Base-by-base conservation (phyloP, 2,888 invertebrate genomes). In the Crioceris asparagi region DNA sequence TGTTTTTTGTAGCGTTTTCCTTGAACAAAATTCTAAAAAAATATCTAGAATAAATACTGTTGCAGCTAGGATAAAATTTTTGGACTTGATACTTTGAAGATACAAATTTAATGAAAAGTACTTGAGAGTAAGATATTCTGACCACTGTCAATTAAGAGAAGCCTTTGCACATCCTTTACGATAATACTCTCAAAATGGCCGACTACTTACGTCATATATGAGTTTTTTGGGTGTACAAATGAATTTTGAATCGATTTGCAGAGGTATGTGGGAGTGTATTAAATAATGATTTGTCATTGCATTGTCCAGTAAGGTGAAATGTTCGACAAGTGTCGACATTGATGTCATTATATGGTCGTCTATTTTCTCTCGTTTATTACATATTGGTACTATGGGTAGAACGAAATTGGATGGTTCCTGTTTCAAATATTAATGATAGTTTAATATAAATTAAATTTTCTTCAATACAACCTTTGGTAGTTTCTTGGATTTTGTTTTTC, bases 211-310 rank as follows among this genome's bases (percentile, higher is more conserved):
- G n/a, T n/a, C n/a, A n/a, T n/a, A n/a, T n/a, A n/a, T n/a, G n/a
- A n/a, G n/a, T n/a, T n/a, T n/a, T n/a, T n/a, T n/a, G n/a, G n/a
- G n/a, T n/a, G n/a, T n/a, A n/a, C n/a, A n/a, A n/a, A n/a, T n/a
- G n/a, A n/a, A n/a, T n/a, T n/a, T n/a, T n/a, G n/a, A n/a, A n/a
- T n/a, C 21, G 21, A 21, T 21, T 21, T 21, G 21, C 21, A 21
- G 7, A 21, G 21, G 7, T 21, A 21, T 10, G 21, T 21, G 6
- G 21, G 7, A 10, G 10, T 15, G 23, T 3, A 21, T 15, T 17
- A 52, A 36, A 27, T 48, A 40, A 25, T 42, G 36, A 29, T 47
- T 41, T 41, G 51, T 49, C 40, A 52, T 33, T 4, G 38, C 29
- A 21, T 40, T 41, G 12, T 52, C 50, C 4, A 52, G 38, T 17